Evolutionary conservation across 2,797 vertebrate genomes (phyloP), one percentile per base, ranked within the genome.

Genomic region (Meda fulgida): DNA sequence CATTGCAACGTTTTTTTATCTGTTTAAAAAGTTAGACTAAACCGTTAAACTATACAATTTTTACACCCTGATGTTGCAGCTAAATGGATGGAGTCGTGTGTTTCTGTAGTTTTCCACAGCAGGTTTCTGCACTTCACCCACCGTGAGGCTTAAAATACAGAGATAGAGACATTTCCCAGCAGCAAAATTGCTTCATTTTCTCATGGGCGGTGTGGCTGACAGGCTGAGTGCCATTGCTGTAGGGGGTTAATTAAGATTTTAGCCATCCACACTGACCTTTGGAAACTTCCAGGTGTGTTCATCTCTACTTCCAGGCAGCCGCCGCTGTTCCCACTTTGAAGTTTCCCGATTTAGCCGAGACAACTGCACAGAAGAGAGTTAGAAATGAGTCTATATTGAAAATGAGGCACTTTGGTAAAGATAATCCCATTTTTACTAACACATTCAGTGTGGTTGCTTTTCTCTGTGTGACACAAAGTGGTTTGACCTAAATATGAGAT

Each of bases 211-310:
- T 51, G 77, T n/a, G 16, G 51, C 69, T 78, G 58, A 81, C 67
- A 84, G 63, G 71, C 36, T 70, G 78, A 84, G 71, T 75, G 84
- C 71, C 78, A 79, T 71, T 87, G 84, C 84, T 67, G 65, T 66
- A 72, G 86, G 84, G 75, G 78, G 78, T 83, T 87, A 83, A 87
- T 89, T 84, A 88, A 84, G 87, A 87, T 86, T 84, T 88, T 78
- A 71, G 69, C 72, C 87, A 77, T 84, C 86, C 70, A 71, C 21
- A 29, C 75, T 86, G 81, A 84, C 89, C 84, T 86, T 82, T 84
- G 76, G 67, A 88, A 81, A 83, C 63, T 71, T 88, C 80, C 85
- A 78, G 82, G 79, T 72, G 76, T 58, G 85, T 85, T 85, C 66
- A 31, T 87, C 63, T 87, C 11, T 3, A 23, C 53, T 31, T 77